Percentiles rank a stretch among this genome's conserved stretches.
Conservation (phyloP, 2,888 invertebrate genomes). For the Rhagophthalmus giganteus region DNA sequence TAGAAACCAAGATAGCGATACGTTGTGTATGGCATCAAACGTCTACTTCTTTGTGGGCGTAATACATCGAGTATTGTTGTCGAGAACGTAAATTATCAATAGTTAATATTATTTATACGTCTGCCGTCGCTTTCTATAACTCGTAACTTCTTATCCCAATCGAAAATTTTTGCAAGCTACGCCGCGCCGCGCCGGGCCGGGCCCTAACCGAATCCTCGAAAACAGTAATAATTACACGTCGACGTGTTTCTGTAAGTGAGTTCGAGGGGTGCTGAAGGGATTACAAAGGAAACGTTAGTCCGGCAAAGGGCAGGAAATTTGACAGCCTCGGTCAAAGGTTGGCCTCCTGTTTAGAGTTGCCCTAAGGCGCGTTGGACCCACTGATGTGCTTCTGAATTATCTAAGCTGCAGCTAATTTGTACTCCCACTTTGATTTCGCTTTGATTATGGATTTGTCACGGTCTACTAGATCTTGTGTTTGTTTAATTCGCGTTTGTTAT, state of each 20-base stretch:
- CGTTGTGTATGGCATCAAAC: no score
- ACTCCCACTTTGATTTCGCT: conserved; percentile 34
- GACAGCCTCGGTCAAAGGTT: conserved; percentile 53
- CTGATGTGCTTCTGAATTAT: conserved; percentile 31
- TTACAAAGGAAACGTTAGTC: conserved; percentile 51
- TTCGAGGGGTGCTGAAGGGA: conserved; percentile 30
- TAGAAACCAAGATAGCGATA: conserved; percentile 11
- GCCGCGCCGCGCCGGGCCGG: no score
- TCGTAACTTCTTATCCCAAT: no score
- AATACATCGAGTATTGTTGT: conserved; percentile 16
- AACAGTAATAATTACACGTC: conserved; percentile 32
- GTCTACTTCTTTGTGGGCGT: conserved; percentile 17
- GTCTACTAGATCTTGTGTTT: conserved; percentile 29
- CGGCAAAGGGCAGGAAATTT: conserved; percentile 54
- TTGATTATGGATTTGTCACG: conserved; percentile 38
- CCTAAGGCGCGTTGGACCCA: conserved; percentile 31
- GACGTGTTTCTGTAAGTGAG: conserved; percentile 30
- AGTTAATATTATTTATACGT: no score
- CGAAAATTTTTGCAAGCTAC: no score
- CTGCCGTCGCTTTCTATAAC: no score
- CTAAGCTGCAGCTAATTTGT: conserved; percentile 37
- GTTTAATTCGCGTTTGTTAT: conserved; percentile 12
- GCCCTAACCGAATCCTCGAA: conserved; percentile 26
- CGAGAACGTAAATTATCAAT: conserved; percentile 21
- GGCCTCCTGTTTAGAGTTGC: conserved; percentile 35